phyloP scores from a whole-genome alignment of 1,140 invertebrate species.

The Argopecten irradians region DNA sequence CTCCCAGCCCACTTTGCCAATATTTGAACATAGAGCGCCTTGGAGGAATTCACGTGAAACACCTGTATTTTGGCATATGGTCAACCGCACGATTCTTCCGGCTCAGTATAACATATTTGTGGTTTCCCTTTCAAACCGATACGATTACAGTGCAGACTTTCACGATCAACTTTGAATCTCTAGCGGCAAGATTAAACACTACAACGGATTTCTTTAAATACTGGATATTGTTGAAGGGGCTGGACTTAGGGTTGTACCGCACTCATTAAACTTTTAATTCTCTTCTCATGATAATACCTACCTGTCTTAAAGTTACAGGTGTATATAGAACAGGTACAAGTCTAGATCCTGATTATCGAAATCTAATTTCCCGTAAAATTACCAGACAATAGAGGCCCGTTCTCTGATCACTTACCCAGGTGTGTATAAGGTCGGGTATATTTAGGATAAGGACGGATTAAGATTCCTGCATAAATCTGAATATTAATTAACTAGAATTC shows the following conservation, averaged over 20 bases:
- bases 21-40: neutral
- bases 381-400: neutral
- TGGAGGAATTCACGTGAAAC: neutral
- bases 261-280: neutral
- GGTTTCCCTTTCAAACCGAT: neutral
- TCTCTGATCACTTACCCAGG: neutral
- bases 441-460: neutral
- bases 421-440: neutral
- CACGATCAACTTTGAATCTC: neutral
- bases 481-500: neutral
- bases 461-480: slow-evolving; percentile 18
- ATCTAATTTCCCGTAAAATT: neutral
- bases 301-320: neutral
- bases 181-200: neutral
- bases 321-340: neutral
- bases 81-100: neutral
- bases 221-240: neutral
- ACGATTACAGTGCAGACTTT: neutral
- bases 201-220: neutral
- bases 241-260: neutral
- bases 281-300: neutral
- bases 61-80: slow-evolving; percentile 20
- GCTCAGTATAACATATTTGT: neutral
- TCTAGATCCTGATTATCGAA: neutral
- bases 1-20: neutral